Evolutionary conservation across 1,140 invertebrate species (phyloP).

Genomic region (Heterodera schachtii): DNA sequence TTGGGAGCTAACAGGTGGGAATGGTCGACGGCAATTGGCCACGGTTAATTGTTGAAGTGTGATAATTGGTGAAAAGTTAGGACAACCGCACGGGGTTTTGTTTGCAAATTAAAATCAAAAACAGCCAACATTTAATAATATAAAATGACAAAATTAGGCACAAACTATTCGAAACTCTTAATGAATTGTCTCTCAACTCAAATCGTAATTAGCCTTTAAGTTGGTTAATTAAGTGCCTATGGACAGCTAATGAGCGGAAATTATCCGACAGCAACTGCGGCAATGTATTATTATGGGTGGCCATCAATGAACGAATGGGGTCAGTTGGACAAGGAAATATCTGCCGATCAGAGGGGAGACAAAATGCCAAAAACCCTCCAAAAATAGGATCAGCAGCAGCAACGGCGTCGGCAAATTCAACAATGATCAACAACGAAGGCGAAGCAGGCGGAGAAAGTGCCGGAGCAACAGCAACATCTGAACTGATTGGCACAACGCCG

Average conservation of each 20-base stretch:
- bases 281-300: conserved; percentile 1
- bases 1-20: not conserved
- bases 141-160: no score
- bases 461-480: not conserved
- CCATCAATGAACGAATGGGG: not conserved
- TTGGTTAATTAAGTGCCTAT: conserved; percentile 4
- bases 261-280: not conserved
- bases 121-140: no score
- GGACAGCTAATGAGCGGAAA: not conserved
- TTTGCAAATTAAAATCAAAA: no score
- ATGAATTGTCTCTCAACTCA: no score
- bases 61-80: no score
- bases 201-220: no score
- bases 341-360: not conserved
- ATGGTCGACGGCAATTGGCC: no score
- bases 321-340: not conserved
- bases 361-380: no score
- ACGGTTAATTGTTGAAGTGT: not conserved
- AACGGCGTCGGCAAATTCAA: not conserved
- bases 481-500: not conserved
- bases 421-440: not conserved
- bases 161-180: no score
- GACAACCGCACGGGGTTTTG: no score
- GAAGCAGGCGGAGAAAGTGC: not conserved
- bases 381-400: not conserved